Conservation (phyloP, 2,113 vertebrate species). For the Phylloscopus trochilus region DNA sequence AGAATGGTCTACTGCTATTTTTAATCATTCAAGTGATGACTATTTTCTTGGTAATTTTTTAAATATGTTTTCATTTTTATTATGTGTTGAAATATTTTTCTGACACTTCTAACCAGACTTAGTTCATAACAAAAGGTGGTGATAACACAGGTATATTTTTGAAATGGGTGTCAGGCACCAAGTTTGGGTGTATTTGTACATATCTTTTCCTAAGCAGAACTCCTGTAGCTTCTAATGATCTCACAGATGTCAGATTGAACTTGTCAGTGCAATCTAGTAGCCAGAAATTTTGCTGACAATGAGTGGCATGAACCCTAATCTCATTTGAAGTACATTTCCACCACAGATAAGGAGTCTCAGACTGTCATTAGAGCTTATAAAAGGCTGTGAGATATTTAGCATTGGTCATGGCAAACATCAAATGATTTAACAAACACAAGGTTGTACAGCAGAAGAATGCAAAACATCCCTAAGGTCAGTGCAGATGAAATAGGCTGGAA, state of each 20-base stretch:
- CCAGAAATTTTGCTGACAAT: conserved; percentile 59
- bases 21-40: not conserved
- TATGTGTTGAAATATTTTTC: not conserved
- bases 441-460: conserved; percentile 1
- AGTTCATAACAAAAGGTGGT: not conserved
- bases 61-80: not conserved
- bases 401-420: not conserved
- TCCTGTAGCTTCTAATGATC: conserved; percentile 20
- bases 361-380: conserved; percentile 61
- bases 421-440: conserved; percentile 4
- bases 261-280: conserved; percentile 26
- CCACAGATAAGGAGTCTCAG: conserved; percentile 50
- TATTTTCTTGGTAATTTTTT: not conserved
- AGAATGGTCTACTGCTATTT: not conserved
- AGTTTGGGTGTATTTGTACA: not conserved
- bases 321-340: conserved; percentile 49
- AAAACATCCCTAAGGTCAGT: conserved; percentile 1
- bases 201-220: not conserved
- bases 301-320: conserved; percentile 49
- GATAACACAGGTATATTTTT: not conserved
- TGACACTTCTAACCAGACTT: not conserved
- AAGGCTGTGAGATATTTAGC: conserved; percentile 43
- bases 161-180: not conserved
- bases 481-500: not conserved
- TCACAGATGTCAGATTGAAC: conserved; percentile 29